Percentiles rank a stretch among this genome's conserved stretches.
Evolutionary conservation across 2,113 vertebrate species (phyloP).

Genomic region (Diadophis punctatus): DNA sequence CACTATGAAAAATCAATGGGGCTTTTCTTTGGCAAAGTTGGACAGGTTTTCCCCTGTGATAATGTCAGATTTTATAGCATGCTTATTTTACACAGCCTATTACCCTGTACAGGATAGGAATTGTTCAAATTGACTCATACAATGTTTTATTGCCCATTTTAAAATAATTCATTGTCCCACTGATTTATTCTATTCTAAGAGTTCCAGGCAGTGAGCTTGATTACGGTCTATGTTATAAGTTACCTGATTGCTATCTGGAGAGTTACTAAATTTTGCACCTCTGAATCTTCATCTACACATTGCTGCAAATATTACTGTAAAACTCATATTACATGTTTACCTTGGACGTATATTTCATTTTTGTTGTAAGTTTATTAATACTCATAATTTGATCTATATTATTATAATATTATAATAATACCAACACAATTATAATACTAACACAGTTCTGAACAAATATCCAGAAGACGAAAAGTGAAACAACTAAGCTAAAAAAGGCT

Average conservation of each 20-base stretch:
- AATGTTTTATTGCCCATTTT: not conserved
- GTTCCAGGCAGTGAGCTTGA: not conserved
- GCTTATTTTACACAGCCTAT: not conserved
- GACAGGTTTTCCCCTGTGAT: not conserved
- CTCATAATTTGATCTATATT: not conserved
- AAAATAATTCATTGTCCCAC: not conserved
- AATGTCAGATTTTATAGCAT: not conserved
- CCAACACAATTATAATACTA: constrained; percentile 16
- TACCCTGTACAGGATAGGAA: not conserved
- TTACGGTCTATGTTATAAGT: not conserved
- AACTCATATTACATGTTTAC: not conserved
- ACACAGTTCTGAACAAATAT: constrained; percentile 25
- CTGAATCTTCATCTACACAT: not conserved
- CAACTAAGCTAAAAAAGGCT: constrained; percentile 10
- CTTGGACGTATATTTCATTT: not conserved
- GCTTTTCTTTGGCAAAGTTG: not conserved
- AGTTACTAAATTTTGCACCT: not conserved
- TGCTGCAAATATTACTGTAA: not conserved
- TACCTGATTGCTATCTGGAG: not conserved
- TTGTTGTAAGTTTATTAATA: not conserved
- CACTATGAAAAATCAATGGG: not conserved
- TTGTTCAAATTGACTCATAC: not conserved
- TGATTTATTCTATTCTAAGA: not conserved
- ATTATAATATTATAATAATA: not conserved
- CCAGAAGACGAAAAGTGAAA: constrained; percentile 1